Evolutionary conservation across 2,797 vertebrate species (phyloP), one percentile per base, ranked within the genome.

Genomic region (Graptemys geographica): DNA sequence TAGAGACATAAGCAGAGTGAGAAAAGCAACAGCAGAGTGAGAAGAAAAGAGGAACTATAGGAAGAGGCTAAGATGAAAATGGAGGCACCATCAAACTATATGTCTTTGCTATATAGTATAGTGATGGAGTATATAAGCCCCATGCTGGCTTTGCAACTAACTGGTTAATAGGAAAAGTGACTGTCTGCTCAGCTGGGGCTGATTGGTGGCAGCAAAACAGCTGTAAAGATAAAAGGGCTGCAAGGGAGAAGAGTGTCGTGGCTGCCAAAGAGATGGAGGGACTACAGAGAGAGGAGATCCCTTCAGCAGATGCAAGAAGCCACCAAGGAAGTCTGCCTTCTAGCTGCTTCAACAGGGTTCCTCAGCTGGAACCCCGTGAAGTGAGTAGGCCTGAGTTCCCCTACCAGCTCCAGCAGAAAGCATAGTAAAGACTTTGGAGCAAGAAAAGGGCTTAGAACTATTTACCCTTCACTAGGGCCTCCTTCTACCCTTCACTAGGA

Each of bases 1-100:
- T 41, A 44, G 6, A 19, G 0, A 11, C 49, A 28, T n/a, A 15
- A 28, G 4, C 11, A 86, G 87, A 82, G 4, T 6, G 4, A 88
- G n/a, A n/a, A 89, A 88, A 91, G 1, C 12, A 16, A 91, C 57
- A 83, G 10, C 23, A 81, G 6, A 74, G 2, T 6, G 19, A 33
- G 11, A 65, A 31, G 79, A 2, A 62, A 94, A n/a, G 5, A 87
- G 6, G 11, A 89, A 55, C 4, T 37, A 87, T 2, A 72, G 8
- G 53, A 91, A 87, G 8, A 3, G 88, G 1, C 1, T 87, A 16
- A 37, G 2, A 1, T 69, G 13, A 23, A 59, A 88, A 31, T 23
- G 9, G 23, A 3, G 53, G 12, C 8, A 88, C 49, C 3, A 80
- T 5, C 41, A 44, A 89, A 37, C 8, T n/a, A 27, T 33, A 49